A percentile compares a stretch with the other conserved stretches of the same genome.
These are phyloP conservation scores for Cantharis nigra DNA, from an alignment of 2,888 invertebrate species.

Conservation along the genomic window DNA sequence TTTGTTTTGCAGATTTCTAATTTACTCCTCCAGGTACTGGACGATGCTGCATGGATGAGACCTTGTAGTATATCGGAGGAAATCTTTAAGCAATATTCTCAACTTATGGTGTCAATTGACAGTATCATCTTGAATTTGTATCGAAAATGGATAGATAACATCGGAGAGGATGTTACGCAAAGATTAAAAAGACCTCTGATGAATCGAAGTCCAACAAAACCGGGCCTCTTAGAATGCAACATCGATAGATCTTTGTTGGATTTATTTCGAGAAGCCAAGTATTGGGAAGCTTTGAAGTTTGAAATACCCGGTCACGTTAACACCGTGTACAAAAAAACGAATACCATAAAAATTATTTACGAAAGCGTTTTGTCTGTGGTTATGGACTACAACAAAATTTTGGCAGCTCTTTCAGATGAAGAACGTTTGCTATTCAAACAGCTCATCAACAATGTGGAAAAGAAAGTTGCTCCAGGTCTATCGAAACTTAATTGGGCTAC, in stretches of 20 bases:
- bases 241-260: slow-evolving; percentile 74
- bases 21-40: slow-evolving; percentile 60
- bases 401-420: slow-evolving; percentile 74
- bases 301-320: slow-evolving; percentile 72
- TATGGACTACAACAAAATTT: slow-evolving; percentile 77
- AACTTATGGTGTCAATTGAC: slow-evolving; percentile 64
- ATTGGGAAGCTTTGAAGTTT: slow-evolving; percentile 73
- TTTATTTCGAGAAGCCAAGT: slow-evolving; percentile 72
- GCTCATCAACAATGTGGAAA: slow-evolving; percentile 65
- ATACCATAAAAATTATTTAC: slow-evolving; percentile 65
- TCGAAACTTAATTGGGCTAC: slow-evolving; percentile 74
- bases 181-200: slow-evolving; percentile 75
- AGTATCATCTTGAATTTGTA: slow-evolving; percentile 61
- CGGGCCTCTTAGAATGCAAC: slow-evolving; percentile 77
- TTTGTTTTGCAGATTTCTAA: not conserved
- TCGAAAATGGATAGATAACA: slow-evolving; percentile 61
- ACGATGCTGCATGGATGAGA: slow-evolving; percentile 78
- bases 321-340: slow-evolving; percentile 66
- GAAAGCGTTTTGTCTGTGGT: slow-evolving; percentile 75
- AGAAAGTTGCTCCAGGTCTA: slow-evolving; percentile 75
- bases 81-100: slow-evolving; percentile 70
- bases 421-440: slow-evolving; percentile 80
- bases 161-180: slow-evolving; percentile 64
- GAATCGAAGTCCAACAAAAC: slow-evolving; percentile 65
- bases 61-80: slow-evolving; percentile 73